Percentiles rank a stretch among this genome's conserved stretches.
phyloP scores from a whole-genome alignment of 1,140 invertebrate genomes.

The Bombus balteatus region DNA sequence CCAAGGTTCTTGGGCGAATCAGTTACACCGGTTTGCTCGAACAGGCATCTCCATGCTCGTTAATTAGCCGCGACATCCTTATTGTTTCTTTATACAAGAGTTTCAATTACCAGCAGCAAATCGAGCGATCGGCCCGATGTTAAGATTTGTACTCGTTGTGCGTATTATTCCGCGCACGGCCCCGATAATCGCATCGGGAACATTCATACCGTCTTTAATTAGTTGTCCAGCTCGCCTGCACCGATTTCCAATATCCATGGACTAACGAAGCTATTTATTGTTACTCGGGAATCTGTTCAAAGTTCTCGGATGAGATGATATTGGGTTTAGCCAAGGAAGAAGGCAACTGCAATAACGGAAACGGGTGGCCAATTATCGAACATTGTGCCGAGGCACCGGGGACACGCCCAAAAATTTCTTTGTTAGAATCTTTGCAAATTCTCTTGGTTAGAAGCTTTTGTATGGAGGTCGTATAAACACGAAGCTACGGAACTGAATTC shows the following conservation, averaged over 20 bases:
- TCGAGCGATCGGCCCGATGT: constrained; percentile 41
- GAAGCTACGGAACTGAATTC: not conserved
- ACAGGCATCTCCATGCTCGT: constrained; percentile 31
- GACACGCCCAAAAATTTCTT: constrained; percentile 1
- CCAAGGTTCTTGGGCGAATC: constrained; percentile 28
- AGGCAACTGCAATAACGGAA: not conserved
- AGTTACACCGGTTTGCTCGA: constrained; percentile 16
- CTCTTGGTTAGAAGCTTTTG: not conserved
- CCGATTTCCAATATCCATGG: constrained; percentile 36
- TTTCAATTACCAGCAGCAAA: constrained; percentile 60
- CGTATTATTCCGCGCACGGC: constrained; percentile 34
- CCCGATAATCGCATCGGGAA: constrained; percentile 6
- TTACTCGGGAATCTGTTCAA: constrained; percentile 20
- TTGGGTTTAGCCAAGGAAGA: constrained; percentile 20
- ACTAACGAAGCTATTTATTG: constrained; percentile 34
- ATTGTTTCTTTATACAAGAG: constrained; percentile 52
- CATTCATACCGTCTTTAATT: constrained; percentile 55
- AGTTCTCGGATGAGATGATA: constrained; percentile 22
- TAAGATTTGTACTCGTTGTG: constrained; percentile 40
- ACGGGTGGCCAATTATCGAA: constrained; percentile 32
- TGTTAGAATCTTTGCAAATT: not conserved
- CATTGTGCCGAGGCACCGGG: not conserved
- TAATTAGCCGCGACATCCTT: constrained; percentile 58
- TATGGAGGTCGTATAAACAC: not conserved
- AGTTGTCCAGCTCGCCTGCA: constrained; percentile 9